A percentile compares a stretch with the other conserved stretches of the same genome.
Evolutionary conservation across 2,113 vertebrate genomes (phyloP).

Genomic region (Sprattus sprattus): DNA sequence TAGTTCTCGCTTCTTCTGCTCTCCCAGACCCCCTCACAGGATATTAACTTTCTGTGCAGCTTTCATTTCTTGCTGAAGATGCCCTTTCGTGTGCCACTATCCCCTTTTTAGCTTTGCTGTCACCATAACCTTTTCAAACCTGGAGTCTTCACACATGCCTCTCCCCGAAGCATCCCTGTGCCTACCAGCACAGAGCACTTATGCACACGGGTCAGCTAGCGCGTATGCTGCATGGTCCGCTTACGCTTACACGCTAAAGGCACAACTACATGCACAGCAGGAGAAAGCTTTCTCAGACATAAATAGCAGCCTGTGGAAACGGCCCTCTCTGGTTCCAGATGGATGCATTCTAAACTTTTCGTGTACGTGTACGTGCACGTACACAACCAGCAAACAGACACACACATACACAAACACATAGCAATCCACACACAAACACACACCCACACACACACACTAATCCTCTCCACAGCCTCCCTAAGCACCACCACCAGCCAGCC

Average conservation of each 20-base stretch:
- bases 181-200: not conserved
- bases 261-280: not conserved
- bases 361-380: not conserved
- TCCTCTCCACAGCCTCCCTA: conserved; percentile 14
- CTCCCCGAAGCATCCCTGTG: conserved; percentile 15
- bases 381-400: conserved; percentile 7
- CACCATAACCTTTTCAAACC: conserved; percentile 57
- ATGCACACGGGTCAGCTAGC: not conserved
- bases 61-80: conserved; percentile 69
- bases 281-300: not conserved
- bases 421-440: not conserved
- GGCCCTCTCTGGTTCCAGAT: not conserved
- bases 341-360: conserved; percentile 1
- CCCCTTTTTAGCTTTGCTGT: conserved; percentile 53
- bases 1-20: conserved; percentile 27
- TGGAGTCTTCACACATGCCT: not conserved
- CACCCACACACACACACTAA: not conserved
- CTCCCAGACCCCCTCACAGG: conserved; percentile 44
- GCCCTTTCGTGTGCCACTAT: conserved; percentile 66
- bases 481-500: not conserved
- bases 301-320: not conserved
- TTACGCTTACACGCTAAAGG: not conserved
- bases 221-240: not conserved
- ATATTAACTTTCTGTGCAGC: conserved; percentile 65
- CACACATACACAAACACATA: not conserved